Conservation (phyloP, 2,797 vertebrate species). For the Gadopsis marmoratus region DNA sequence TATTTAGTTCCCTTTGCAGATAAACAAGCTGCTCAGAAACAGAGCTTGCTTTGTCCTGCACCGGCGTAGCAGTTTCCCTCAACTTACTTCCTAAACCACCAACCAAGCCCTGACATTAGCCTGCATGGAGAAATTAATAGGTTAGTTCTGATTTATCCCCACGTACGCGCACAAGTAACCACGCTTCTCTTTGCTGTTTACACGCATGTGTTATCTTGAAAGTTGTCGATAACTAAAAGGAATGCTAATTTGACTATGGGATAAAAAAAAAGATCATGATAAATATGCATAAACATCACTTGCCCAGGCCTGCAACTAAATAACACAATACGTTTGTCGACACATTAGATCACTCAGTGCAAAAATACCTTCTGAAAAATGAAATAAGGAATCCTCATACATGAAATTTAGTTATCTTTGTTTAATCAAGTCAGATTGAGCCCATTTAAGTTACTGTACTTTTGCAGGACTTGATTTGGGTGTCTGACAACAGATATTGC, state of each 20-base stretch:
- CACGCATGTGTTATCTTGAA: neutral
- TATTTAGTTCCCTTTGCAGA: conserved; percentile 47
- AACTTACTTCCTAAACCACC: neutral
- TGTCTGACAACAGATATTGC: neutral
- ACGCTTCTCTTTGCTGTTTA: neutral
- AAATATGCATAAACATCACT: neutral
- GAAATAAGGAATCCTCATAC: neutral
- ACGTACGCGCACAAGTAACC: neutral
- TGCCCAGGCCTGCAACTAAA: neutral
- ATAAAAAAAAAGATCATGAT: conserved; percentile 1
- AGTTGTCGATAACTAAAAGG: neutral
- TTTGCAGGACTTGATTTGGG: neutral
- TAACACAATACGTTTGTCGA: neutral
- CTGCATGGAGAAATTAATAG: neutral
- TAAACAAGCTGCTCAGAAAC: conserved; percentile 69
- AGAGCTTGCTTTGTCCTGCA: conserved; percentile 29
- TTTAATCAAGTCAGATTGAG: neutral
- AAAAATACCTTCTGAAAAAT: neutral
- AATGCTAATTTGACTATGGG: neutral
- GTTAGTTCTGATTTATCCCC: neutral
- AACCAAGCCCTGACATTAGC: neutral
- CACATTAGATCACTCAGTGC: neutral
- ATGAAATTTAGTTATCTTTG: neutral
- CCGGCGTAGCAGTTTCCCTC: conserved; percentile 7
- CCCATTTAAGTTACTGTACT: neutral